Conservation (phyloP, 37 sponge, comb jelly and placozoan species). For the Crambe crambe region DNA sequence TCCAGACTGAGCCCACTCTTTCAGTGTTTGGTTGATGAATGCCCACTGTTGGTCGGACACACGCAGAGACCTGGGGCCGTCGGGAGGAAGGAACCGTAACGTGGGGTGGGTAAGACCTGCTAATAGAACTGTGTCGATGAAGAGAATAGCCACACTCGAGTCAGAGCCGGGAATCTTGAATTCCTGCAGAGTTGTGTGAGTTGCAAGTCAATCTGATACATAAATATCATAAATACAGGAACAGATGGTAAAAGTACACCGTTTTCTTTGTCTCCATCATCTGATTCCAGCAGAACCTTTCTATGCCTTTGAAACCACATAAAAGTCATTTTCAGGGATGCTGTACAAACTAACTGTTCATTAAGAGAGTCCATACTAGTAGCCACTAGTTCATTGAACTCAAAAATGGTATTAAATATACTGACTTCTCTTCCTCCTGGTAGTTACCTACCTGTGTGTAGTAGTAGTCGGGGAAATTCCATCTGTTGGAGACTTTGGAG, state of each 20-base stretch:
- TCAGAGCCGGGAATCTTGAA: conserved; percentile 47
- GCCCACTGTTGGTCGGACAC: conserved; percentile 69
- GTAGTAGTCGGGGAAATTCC: conserved; percentile 84
- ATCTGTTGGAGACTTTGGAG: conserved; percentile 68
- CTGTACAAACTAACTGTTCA: no score
- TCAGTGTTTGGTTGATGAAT: conserved; percentile 81
- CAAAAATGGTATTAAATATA: no score
- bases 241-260: not conserved
- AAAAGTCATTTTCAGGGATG: no score
- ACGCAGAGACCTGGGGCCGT: conserved; percentile 32
- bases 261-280: no score
- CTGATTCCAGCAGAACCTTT: no score
- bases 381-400: no score
- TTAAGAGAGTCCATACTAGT: no score
- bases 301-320: no score
- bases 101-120: conserved; percentile 74
- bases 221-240: not conserved
- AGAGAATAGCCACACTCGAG: conserved; percentile 69
- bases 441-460: conserved; percentile 72
- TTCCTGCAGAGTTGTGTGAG: conserved; percentile 25
- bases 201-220: not conserved
- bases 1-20: not conserved
- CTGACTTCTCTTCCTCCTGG: no score
- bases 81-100: conserved; percentile 43
- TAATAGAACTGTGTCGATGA: conserved; percentile 87